Percentiles rank a stretch among this genome's conserved stretches.
Conservation (phyloP, 2,888 invertebrate genomes). For the Tinea pellionella region DNA sequence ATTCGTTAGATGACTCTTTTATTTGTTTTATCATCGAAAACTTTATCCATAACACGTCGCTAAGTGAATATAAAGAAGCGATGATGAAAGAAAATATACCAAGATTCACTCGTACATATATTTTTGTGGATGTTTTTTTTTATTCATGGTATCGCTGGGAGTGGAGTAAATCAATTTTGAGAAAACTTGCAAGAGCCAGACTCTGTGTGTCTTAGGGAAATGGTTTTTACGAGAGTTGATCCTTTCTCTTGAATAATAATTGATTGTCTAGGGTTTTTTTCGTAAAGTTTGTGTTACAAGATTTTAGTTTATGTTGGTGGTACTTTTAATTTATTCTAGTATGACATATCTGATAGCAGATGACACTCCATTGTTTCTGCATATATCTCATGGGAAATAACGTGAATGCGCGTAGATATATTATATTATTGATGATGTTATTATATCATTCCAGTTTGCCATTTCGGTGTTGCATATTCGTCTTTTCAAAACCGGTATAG, state of each 20-base stretch:
- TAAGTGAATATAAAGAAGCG: conserved; percentile 11
- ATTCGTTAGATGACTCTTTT: conserved; percentile 4
- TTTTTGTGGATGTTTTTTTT: not conserved
- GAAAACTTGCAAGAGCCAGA: not conserved
- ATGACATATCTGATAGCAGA: too few relatives aligned
- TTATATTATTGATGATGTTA: too few relatives aligned
- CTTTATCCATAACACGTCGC: conserved; percentile 6
- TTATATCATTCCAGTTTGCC: too few relatives aligned
- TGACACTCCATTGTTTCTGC: too few relatives aligned
- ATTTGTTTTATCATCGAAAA: conserved; percentile 13
- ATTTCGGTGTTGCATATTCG: too few relatives aligned
- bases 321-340: too few relatives aligned
- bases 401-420: too few relatives aligned
- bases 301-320: too few relatives aligned
- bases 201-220: not conserved
- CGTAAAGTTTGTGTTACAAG: too few relatives aligned
- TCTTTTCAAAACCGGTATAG: too few relatives aligned
- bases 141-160: not conserved
- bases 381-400: too few relatives aligned
- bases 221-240: not conserved
- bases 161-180: not conserved
- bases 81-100: not conserved
- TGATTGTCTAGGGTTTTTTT: too few relatives aligned
- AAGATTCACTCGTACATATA: not conserved
- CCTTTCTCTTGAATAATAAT: not conserved